Percentiles rank a stretch among this genome's conserved stretches.
Evolutionary conservation across 2,888 invertebrate species (phyloP).

Genomic region (Drosophila subsilvestris): DNA sequence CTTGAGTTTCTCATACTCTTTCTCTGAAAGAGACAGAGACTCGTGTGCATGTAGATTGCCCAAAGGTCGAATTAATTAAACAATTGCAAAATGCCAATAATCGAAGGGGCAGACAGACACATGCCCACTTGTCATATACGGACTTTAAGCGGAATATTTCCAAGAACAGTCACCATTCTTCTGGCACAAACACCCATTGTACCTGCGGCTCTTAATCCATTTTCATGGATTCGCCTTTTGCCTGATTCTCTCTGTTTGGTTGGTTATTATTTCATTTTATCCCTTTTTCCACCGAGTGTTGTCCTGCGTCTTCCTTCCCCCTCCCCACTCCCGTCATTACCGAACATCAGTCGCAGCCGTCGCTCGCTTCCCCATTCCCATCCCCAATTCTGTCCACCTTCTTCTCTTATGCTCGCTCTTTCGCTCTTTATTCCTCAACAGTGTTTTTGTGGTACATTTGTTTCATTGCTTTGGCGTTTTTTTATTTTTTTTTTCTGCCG

Average conservation of each 20-base stretch:
- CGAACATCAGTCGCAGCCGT: constrained; percentile 52
- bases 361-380: constrained; percentile 12
- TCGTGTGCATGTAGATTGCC: constrained; percentile 33
- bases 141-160: not conserved
- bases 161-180: constrained; percentile 1
- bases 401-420: constrained; percentile 20
- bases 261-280: constrained; percentile 73
- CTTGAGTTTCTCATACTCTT: constrained; percentile 16
- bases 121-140: constrained; percentile 7
- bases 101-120: constrained; percentile 7
- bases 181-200: constrained; percentile 23
- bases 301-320: constrained; percentile 59
- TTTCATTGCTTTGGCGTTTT: constrained; percentile 70
- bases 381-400: not conserved
- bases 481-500: constrained; percentile 55
- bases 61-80: constrained; percentile 72
- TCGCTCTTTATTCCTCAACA: constrained; percentile 63
- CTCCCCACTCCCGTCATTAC: constrained; percentile 19
- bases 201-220: constrained; percentile 74
- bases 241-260: constrained; percentile 23
- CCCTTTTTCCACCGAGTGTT: constrained; percentile 64
- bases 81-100: constrained; percentile 49
- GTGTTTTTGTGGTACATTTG: constrained; percentile 77
- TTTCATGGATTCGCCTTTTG: constrained; percentile 42
- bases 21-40: not conserved